Evolutionary conservation across 1,140 invertebrate species (phyloP), one percentile per base, ranked within the genome.

Genomic region (Magallana angulata): DNA sequence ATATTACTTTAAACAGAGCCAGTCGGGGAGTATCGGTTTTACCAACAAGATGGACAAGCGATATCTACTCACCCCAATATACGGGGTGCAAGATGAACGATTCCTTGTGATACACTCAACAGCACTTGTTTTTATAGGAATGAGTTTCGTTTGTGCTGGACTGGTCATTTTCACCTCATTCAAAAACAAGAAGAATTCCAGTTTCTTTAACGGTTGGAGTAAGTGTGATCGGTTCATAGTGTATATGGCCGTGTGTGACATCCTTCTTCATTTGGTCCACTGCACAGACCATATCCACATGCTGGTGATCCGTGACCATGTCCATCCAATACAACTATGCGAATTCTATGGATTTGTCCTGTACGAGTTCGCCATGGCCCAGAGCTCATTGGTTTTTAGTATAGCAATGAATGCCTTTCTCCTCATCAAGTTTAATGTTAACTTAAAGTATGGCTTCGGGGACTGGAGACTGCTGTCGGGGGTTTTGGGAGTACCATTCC

Each of bases 391-490:
- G 88, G 90, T 90, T 2, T 87, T 89, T 24, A 87, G 88, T 14
- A 88, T 90, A 0, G 88, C 90, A 12, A 87, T 89, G 0, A 90
- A 90, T 76, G 90, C 90, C 7, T 90, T 90, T 82, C 85, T 89
- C 80, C 82, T 90, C n/a, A 87, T 90, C 57, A 88, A 87, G 24
- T 90, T 89, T 59, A 57, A 85, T 4, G 84, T 82, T 16, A 64
- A 89, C 18, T 12, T 90, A 5, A 76, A 89, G 30, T 89, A 89
- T 76, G 90, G 90, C 5, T 84, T 30, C 24, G 57, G 36, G n/a
- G 90, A 90, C 14, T 90, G 88, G 90, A 86, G 83, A 57, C 62
- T 90, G 6, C 48, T 89, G 6, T 62, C 80, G 0, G 86, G 81
- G 24, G 87, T 76, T 16, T 90, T 89, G 36, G 90, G 87, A 1